phyloP scores from a whole-genome alignment of 1,140 invertebrate genomes.

The Pseudomyrmex pallidus region DNA sequence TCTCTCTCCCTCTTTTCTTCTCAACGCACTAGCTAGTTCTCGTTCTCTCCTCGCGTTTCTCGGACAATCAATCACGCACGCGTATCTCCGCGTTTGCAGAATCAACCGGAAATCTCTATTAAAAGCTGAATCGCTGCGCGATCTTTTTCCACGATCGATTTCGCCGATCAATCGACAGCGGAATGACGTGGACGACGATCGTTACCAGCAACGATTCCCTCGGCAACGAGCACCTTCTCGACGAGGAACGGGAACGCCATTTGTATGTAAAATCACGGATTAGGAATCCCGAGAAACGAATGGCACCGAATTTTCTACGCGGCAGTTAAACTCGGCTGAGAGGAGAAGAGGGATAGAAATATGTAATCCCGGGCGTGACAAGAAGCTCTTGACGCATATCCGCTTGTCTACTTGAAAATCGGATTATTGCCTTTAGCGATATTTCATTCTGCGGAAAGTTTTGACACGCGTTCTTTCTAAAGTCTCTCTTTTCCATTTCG shows the following conservation, averaged over 20 bases:
- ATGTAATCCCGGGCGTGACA: constrained; percentile 15
- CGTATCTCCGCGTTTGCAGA: constrained; percentile 68
- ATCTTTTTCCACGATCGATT: constrained; percentile 37
- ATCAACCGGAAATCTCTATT: constrained; percentile 75
- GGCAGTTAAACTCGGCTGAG: not conserved
- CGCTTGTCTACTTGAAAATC: constrained; percentile 5
- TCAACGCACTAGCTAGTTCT: constrained; percentile 19
- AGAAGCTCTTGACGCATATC: not conserved
- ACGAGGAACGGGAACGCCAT: constrained; percentile 6
- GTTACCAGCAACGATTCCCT: constrained; percentile 27
- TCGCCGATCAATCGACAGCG: constrained; percentile 21
- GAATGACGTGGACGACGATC: constrained; percentile 11
- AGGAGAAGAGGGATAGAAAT: not conserved
- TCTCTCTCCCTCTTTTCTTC: not conserved
- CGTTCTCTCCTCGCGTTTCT: not conserved
- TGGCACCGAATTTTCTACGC: constrained; percentile 20
- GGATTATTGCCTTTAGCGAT: not conserved
- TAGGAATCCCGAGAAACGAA: constrained; percentile 26
- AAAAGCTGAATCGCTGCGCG: constrained; percentile 31
- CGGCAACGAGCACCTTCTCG: not conserved
- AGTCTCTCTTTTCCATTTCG: not conserved
- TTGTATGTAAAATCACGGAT: constrained; percentile 45
- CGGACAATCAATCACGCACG: constrained; percentile 71
- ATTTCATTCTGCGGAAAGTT: not conserved
- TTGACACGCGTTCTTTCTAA: not conserved